Percentiles rank a stretch among this genome's conserved stretches.
These are phyloP conservation scores for Chondrilla cf. caribensis DNA, from an alignment of 37 sponge, comb jelly and placozoan genomes.

Conservation along the genomic window DNA sequence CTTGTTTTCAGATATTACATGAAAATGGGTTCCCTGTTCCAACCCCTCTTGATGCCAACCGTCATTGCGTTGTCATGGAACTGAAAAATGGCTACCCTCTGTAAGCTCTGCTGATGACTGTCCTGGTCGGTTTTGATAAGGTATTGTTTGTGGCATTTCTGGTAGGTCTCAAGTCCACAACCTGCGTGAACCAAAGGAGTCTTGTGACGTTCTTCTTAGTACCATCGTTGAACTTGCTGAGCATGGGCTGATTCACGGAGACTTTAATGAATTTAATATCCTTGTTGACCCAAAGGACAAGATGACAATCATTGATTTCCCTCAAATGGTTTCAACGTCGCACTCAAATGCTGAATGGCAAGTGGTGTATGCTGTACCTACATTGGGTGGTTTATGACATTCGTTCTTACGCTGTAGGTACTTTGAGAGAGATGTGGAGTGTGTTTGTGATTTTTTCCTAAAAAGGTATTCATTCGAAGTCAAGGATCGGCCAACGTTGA, in stretches of 20 bases:
- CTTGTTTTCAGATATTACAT: conserved; percentile 64
- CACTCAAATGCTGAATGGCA: conserved; percentile 91
- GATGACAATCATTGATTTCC: conserved; percentile 93
- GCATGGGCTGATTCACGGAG: conserved; percentile 94
- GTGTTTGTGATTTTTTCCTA: conserved; percentile 87
- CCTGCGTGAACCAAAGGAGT: conserved; percentile 45
- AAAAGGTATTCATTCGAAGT: conserved; percentile 69
- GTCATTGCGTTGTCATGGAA: conserved; percentile 97
- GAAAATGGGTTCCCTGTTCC: conserved; percentile 93
- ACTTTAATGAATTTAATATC: conserved; percentile 98
- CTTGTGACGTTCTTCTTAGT: conserved; percentile 75
- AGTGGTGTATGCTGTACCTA: neutral
- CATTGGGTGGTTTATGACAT: too few relatives aligned
- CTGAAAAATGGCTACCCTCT: conserved; percentile 91
- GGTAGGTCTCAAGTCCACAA: conserved; percentile 75
- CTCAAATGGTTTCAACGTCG: conserved; percentile 96
- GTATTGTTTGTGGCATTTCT: neutral
- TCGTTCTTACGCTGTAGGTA: conserved; percentile 49
- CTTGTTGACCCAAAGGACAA: conserved; percentile 78
- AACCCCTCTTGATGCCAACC: conserved; percentile 84
- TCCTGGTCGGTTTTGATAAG: neutral
- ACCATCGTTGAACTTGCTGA: conserved; percentile 75
- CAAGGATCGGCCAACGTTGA: conserved; percentile 55
- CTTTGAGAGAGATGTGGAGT: conserved; percentile 95
- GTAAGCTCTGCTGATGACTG: conserved; percentile 31